Conservation (phyloP, 2,113 vertebrate genomes). For the Pelecanus crispus region DNA sequence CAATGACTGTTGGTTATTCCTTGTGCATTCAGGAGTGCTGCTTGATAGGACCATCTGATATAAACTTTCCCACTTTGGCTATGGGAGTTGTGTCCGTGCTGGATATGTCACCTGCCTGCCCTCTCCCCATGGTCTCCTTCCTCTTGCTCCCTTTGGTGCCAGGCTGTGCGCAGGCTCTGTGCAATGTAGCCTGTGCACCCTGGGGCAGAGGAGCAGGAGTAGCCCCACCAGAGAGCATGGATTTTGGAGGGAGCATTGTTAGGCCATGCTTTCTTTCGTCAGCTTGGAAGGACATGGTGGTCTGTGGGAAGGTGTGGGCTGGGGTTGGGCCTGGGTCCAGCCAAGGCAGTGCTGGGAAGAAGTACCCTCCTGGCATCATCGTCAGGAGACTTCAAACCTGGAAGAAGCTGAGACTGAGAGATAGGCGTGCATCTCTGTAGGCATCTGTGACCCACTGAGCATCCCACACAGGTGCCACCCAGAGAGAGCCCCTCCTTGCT, state of each 20-base stretch:
- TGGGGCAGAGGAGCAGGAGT: neutral
- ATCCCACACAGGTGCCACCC: fast-evolving
- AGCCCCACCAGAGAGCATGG: neutral
- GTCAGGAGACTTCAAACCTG: neutral
- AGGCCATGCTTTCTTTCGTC: neutral
- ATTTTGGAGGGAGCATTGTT: neutral
- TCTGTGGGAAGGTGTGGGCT: neutral
- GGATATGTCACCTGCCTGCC: neutral
- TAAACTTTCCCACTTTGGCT: neutral
- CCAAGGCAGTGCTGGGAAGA: neutral
- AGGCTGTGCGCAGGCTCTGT: neutral
- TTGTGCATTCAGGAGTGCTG: neutral
- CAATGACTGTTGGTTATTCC: neutral
- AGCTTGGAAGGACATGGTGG: neutral
- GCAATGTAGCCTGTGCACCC: neutral
- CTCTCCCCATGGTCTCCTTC: neutral
- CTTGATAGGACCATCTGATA: neutral
- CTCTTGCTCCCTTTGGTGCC: neutral
- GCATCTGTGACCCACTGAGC: neutral
- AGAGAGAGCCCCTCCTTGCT: neutral
- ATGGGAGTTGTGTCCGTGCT: neutral
- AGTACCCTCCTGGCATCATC: neutral
- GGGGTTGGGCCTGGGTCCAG: neutral
- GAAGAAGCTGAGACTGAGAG: neutral
- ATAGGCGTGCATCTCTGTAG: neutral